These are phyloP conservation scores for Dipus sagitta DNA, from an alignment of 2,797 vertebrate species.

Conservation along the genomic window DNA sequence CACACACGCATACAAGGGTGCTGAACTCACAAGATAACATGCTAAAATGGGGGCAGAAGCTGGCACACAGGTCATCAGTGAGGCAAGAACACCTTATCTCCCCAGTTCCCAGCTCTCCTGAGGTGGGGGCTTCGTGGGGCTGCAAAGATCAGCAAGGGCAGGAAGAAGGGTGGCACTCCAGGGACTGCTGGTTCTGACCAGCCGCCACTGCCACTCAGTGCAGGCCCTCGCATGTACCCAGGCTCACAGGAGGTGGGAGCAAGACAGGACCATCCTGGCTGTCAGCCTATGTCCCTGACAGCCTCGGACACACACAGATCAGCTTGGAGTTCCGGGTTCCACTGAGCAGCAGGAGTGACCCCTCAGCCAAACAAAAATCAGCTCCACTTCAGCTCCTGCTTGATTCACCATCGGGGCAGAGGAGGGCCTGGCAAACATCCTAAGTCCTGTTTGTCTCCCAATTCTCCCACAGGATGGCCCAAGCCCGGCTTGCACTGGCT, in stretches of 20 bases:
- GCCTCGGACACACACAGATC: no score
- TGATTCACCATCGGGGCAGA: no score
- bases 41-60: not conserved
- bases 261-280: not conserved
- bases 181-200: not conserved
- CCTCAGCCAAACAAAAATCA: no score
- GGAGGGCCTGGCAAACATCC: not conserved
- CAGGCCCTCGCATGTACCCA: not conserved
- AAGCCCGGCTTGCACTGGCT: not conserved
- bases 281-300: not conserved
- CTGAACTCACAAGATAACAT: not conserved
- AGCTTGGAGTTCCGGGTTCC: no score
- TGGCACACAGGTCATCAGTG: not conserved
- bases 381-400: not conserved
- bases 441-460: not conserved
- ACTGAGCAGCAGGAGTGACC: not conserved
- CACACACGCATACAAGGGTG: not conserved
- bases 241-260: not conserved
- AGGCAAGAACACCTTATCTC: not conserved
- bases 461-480: not conserved
- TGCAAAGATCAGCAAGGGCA: not conserved
- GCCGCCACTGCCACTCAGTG: accelerated
- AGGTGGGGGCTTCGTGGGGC: not conserved
- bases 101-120: not conserved
- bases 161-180: not conserved